Conservation (phyloP, 2,113 vertebrate species). For the Turnix velox region DNA sequence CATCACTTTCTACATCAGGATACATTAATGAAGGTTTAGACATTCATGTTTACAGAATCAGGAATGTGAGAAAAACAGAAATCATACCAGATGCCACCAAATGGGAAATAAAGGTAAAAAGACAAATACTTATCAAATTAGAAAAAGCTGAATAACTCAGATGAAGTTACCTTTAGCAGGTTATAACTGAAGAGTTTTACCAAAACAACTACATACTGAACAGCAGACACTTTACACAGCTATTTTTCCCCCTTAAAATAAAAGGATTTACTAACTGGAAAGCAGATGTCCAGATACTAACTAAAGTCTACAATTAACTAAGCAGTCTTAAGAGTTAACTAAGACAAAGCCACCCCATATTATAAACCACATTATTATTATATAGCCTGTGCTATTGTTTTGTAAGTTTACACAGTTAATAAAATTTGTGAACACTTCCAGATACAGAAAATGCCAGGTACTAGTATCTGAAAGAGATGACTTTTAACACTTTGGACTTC, state of each 20-base stretch:
- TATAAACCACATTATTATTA: neutral
- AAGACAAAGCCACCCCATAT: neutral
- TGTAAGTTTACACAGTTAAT: neutral
- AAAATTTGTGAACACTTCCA: neutral
- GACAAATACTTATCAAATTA: neutral
- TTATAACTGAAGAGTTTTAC: neutral
- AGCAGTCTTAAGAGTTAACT: neutral
- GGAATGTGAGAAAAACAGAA: neutral
- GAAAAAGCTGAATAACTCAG: neutral
- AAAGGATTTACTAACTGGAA: neutral
- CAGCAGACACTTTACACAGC: neutral
- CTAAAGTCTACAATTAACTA: neutral
- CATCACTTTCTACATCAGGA: neutral
- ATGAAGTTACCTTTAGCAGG: neutral
- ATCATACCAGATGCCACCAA: neutral
- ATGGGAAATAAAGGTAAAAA: neutral
- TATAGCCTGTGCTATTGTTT: neutral
- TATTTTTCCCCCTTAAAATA: neutral
- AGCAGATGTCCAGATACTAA: neutral
- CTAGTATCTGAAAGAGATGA: neutral
- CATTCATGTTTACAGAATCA: neutral
- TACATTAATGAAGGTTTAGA: neutral
- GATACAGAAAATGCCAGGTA: neutral
- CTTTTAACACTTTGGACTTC: neutral
- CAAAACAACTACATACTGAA: neutral